Evolutionary conservation across 2,797 vertebrate genomes (phyloP).

Genomic region (Onychomys arenicola): DNA sequence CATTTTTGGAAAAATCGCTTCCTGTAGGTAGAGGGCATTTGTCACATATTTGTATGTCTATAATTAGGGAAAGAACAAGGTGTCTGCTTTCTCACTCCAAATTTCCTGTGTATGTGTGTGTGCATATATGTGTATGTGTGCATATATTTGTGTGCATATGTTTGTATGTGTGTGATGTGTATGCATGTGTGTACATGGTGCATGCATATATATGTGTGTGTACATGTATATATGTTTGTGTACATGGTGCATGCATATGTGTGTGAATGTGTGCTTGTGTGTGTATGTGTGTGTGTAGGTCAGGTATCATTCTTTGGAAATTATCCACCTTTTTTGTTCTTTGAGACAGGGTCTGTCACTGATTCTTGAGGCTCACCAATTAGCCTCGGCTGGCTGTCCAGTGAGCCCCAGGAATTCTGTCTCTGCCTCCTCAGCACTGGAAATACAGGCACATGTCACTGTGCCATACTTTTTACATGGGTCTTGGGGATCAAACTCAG

Average conservation of each 20-base stretch:
- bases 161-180: not conserved
- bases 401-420: not conserved
- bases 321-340: not conserved
- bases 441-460: not conserved
- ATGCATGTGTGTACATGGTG: not conserved
- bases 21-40: not conserved
- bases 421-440: not conserved
- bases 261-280: not conserved
- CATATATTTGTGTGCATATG: too few species aligned
- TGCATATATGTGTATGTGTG: not conserved
- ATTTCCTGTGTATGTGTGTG: not conserved
- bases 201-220: too few species aligned
- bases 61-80: not conserved
- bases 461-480: not conserved
- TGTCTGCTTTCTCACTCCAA: not conserved
- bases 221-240: too few species aligned
- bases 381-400: not conserved
- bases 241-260: not conserved
- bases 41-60: not conserved
- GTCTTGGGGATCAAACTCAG: not conserved
- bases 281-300: not conserved
- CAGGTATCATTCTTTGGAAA: not conserved
- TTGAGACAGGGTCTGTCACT: not conserved
- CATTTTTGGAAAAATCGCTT: constrained; percentile 64
- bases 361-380: not conserved